These are phyloP conservation scores for Hemithea aestivaria DNA, from an alignment of 2,888 invertebrate genomes.

Conservation along the genomic window DNA sequence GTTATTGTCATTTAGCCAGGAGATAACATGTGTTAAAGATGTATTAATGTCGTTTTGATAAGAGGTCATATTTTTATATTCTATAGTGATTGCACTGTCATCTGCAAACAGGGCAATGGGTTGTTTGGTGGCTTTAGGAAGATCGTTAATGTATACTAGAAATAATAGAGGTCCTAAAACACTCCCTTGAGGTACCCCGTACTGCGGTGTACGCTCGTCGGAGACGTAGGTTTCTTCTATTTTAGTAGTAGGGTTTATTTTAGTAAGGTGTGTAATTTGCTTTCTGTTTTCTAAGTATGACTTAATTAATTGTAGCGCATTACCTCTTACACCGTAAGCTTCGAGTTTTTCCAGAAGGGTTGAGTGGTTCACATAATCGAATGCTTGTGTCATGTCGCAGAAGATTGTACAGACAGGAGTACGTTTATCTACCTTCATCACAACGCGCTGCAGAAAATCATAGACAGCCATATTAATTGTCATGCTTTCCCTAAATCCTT, in stretches of 20 bases:
- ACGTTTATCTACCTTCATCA: neutral
- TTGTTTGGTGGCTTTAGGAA: conserved; percentile 1
- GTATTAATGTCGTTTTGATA: conserved; percentile 6
- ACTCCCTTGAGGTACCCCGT: conserved; percentile 6
- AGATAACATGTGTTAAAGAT: conserved; percentile 1
- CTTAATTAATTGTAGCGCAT: conserved; percentile 1
- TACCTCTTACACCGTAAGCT: conserved; percentile 6
- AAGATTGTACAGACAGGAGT: conserved; percentile 5
- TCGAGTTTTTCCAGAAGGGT: conserved; percentile 1
- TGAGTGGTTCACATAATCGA: conserved; percentile 4
- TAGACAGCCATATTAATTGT: conserved; percentile 5
- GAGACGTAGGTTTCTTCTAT: conserved; percentile 1
- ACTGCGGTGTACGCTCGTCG: neutral
- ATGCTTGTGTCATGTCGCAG: conserved; percentile 7
- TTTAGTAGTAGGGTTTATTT: conserved; percentile 1
- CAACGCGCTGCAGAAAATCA: conserved; percentile 1
- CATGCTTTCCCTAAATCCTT: conserved; percentile 2
- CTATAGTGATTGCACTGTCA: conserved; percentile 1
- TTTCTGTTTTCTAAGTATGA: conserved; percentile 5
- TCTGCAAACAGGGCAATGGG: conserved; percentile 1
- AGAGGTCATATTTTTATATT: conserved; percentile 1
- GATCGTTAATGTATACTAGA: conserved; percentile 9
- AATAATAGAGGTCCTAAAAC: conserved; percentile 6
- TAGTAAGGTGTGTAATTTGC: conserved; percentile 3
- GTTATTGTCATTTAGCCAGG: neutral